Base-by-base conservation (phyloP, 2,797 vertebrate genomes). In the Myotis pilosus region DNA sequence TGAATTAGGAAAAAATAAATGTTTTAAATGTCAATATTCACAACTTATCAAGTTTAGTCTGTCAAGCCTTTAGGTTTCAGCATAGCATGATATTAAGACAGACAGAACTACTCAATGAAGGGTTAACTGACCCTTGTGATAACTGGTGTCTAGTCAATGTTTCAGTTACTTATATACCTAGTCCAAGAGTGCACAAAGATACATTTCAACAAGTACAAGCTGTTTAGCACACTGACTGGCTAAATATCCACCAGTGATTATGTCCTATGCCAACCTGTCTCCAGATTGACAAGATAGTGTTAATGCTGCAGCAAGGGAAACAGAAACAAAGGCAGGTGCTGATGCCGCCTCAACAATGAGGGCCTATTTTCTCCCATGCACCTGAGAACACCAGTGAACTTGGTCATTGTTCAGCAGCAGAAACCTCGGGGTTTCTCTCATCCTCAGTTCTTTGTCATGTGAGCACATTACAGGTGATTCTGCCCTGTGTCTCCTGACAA, bases 281-380 rank as follows among this genome's bases (percentile, higher is more conserved):
- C 96, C 95, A 97, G 97, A 98, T 90, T 97, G 98, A 98, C 98
- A 98, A 98, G 98, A 98, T 94, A 98, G 97, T 97, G 98, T 98
- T 98, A 98, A 95, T 95, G 90, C 57, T 92, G 92, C 98, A 97
- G 98, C 97, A 98, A 97, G 94, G 94, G 96, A 97, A 94, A 94
- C 88, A 92, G 16, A 95, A 97, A 98, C 97, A 98, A 98, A 98
- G 98, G 96, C 81, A 90, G 95, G 86, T 13, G 95, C 98, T 97
- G 96, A 98, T 95, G 93, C 93, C 55, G 80, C 91, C 64, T 62
- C 95, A 98, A 98, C 98, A 98, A 98, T 98, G 97, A 97, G 81
- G 74, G 96, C 97, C 98, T 98, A 98, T 98, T 98, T 97, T 97
- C 98, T 96, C 96, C 97, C 93, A 86, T 92, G 96, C 98, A 98